These are phyloP conservation scores for Turnix velox DNA, from an alignment of 2,113 vertebrate species.

Conservation along the genomic window DNA sequence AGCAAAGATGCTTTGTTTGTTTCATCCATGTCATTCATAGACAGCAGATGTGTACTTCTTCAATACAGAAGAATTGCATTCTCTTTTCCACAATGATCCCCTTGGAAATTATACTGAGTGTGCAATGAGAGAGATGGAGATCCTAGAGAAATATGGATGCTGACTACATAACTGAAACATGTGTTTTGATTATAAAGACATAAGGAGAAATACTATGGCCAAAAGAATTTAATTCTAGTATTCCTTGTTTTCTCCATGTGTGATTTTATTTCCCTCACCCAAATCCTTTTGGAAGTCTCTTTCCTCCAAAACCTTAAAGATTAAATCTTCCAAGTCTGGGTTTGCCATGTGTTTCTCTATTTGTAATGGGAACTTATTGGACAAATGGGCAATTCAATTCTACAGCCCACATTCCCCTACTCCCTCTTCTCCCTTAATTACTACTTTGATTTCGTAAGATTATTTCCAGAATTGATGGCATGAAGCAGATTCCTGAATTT, in stretches of 20 bases:
- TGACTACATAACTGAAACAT: background rate
- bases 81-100: background rate
- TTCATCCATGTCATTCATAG: background rate
- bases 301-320: background rate
- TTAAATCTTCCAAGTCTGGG: background rate
- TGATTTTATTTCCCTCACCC: background rate
- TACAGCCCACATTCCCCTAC: background rate
- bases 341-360: background rate
- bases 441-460: background rate
- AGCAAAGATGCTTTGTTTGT: background rate
- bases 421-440: background rate
- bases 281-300: background rate
- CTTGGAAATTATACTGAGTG: background rate
- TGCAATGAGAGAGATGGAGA: background rate
- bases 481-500: background rate
- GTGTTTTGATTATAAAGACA: background rate
- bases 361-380: background rate
- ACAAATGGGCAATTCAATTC: background rate
- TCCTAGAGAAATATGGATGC: background rate
- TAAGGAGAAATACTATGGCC: background rate
- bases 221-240: background rate
- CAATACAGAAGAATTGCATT: background rate
- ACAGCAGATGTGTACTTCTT: background rate
- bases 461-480: background rate
- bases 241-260: background rate